These are phyloP conservation scores for Arenaria interpres DNA, from an alignment of 2,113 vertebrate genomes.

Conservation along the genomic window DNA sequence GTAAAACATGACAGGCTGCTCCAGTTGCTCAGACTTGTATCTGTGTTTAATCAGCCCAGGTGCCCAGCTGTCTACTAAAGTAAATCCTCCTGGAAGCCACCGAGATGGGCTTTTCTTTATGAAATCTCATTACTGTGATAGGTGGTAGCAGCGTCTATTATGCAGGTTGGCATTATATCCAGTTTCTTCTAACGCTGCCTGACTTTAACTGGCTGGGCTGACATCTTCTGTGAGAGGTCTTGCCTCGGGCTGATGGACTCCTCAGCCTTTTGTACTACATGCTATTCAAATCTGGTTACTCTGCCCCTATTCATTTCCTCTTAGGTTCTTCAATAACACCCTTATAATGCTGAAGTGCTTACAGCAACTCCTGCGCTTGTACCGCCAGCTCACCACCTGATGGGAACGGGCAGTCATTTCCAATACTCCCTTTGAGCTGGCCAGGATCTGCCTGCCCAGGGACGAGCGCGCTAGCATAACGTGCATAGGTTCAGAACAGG, in stretches of 20 bases:
- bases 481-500: not conserved
- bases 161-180: not conserved
- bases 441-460: not conserved
- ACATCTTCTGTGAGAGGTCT: slow-evolving; percentile 29
- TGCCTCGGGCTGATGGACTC: slow-evolving; percentile 25
- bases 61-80: slow-evolving; percentile 9
- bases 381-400: not conserved
- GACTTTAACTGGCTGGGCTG: slow-evolving; percentile 33
- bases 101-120: not conserved
- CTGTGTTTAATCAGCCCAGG: slow-evolving; percentile 11
- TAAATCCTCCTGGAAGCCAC: slow-evolving; percentile 37
- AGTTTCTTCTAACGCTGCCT: not conserved
- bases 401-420: not conserved
- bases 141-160: slow-evolving; percentile 21
- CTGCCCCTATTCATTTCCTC: slow-evolving; percentile 23
- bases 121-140: slow-evolving; percentile 28
- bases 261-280: slow-evolving; percentile 1
- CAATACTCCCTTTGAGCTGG: not conserved
- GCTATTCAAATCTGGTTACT: not conserved
- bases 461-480: fast-evolving
- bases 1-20: not conserved
- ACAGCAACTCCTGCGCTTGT: not conserved
- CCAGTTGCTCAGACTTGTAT: not conserved
- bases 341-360: not conserved
- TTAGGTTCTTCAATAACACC: not conserved